Percentiles rank a stretch among this genome's conserved stretches.
phyloP scores from a whole-genome alignment of 2,888 invertebrate genomes.

The Orgyia antiqua region DNA sequence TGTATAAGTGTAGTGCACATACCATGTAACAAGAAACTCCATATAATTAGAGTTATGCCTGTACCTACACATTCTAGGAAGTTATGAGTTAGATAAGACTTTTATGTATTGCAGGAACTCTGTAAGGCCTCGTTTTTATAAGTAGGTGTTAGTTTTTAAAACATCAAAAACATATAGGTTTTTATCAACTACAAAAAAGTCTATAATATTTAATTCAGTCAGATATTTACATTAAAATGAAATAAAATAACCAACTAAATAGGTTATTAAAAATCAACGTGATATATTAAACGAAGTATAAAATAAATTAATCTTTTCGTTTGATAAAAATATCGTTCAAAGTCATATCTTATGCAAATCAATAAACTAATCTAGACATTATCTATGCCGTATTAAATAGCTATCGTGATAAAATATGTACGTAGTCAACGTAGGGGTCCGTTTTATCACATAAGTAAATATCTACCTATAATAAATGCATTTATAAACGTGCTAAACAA shows the following conservation, averaged over 20 bases:
- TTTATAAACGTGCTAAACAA: conserved; percentile 1
- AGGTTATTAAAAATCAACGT: too few species aligned
- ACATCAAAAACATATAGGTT: too few species aligned
- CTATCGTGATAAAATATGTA: background rate
- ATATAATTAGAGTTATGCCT: too few species aligned
- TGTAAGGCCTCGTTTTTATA: too few species aligned
- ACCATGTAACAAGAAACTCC: too few species aligned
- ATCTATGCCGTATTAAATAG: background rate
- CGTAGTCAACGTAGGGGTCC: too few species aligned
- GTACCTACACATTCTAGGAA: background rate
- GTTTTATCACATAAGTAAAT: too few species aligned
- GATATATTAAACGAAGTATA: background rate
- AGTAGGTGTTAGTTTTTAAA: too few species aligned
- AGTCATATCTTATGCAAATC: background rate
- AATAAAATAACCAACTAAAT: background rate
- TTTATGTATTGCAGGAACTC: background rate
- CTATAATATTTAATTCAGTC: too few species aligned
- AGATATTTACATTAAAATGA: background rate
- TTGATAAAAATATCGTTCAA: background rate
- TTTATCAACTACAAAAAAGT: too few species aligned
- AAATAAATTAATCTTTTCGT: background rate
- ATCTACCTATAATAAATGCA: conserved; percentile 1
- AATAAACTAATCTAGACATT: background rate
- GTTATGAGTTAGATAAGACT: background rate
- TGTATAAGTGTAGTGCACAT: too few species aligned